phyloP scores from a whole-genome alignment of 2,888 invertebrate genomes.

The Eilema caniola region DNA sequence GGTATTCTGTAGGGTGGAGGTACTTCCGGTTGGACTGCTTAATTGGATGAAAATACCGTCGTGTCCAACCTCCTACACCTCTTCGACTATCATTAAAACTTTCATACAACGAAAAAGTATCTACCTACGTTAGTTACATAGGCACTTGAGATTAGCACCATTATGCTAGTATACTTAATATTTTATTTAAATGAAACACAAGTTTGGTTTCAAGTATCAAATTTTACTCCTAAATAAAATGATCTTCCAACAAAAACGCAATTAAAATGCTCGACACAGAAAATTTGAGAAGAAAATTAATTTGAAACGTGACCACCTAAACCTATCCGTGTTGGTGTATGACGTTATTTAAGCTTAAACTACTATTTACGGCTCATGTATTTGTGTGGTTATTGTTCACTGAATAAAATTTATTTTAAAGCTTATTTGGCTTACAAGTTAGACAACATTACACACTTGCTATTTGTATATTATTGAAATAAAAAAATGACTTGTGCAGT shows the following conservation, averaged over 20 bases:
- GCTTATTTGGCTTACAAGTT: neutral
- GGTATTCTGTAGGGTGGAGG: too few species aligned
- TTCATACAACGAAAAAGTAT: too few species aligned
- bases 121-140: too few species aligned
- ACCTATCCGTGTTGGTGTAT: slow-evolving; percentile 25
- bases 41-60: too few species aligned
- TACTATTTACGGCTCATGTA: slow-evolving; percentile 1
- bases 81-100: too few species aligned
- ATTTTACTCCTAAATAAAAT: slow-evolving; percentile 7
- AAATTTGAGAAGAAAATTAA: slow-evolving; percentile 32
- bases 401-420: neutral
- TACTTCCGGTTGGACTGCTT: too few species aligned
- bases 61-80: too few species aligned
- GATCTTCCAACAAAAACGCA: neutral
- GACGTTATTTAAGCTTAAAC: slow-evolving; percentile 23
- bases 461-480: too few species aligned
- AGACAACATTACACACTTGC: too few species aligned
- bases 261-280: slow-evolving; percentile 4
- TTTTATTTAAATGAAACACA: neutral
- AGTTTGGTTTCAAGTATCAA: neutral
- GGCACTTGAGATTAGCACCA: neutral
- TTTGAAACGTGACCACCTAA: slow-evolving; percentile 23
- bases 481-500: too few species aligned
- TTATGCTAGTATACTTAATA: neutral
- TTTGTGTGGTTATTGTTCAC: neutral